Evolutionary conservation across 2,797 vertebrate genomes (phyloP), one percentile per base, ranked within the genome.

Genomic region (Pseudomugil gertrudae): DNA sequence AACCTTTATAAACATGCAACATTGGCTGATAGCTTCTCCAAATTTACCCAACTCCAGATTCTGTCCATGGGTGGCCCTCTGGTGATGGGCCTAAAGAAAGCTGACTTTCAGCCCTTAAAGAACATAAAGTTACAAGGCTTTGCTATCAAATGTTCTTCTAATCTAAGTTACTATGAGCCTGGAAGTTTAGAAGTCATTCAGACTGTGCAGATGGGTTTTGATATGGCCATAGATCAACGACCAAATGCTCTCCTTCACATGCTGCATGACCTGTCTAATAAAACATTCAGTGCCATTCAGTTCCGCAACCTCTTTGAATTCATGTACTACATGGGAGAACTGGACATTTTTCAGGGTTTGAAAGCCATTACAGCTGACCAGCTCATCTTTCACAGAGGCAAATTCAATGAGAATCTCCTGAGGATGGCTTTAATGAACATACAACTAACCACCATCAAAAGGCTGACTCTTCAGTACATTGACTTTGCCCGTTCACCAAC

Each of bases 291-390:
- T 0, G 45, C 27, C 55, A 81, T 96, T 61, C 94, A 94, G 48
- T 96, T 96, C 71, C 91, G 94, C 0, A 95, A 96, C 74, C 90
- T 96, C 64, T 96, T 96, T 45, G 94, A 95, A 74, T 95, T 95
- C 78, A 93, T 45, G 33, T 95, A 95, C 81, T 96, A 96, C 74
- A 51, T 30, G 1, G 87, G 66, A 0, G 7, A 68, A 0, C 13
- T 74, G 0, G 94, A 96, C 38, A 89, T 96, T 71, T 96, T 96
- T 48, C 60, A 75, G 7, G 86, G 90, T 48, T 81, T 96, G 30
- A 69, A 80, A 0, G 2, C 88, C 8, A 57, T 96, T 9, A 63
- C 0, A 1, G 59, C 87, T 3, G 0, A 76, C 24, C 79, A 92
- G 45, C 61, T 96, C 55, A 84, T 92, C 63, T 95, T 96, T 69